phyloP scores from a whole-genome alignment of 2,888 invertebrate species.

The Mactromeris polynyma region DNA sequence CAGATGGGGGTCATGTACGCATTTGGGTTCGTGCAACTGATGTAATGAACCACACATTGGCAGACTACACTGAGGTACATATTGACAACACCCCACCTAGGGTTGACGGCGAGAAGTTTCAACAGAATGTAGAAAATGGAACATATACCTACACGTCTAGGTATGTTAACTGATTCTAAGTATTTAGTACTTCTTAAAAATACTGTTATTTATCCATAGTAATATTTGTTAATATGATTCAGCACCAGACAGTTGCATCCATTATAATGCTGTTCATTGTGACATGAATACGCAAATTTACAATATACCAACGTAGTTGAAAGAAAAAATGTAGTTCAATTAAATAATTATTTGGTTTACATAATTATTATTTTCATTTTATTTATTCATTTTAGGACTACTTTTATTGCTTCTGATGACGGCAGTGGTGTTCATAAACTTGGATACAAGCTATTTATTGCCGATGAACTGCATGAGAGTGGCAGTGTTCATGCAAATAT shows the following conservation, averaged over 20 bases:
- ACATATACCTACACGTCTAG: slow-evolving; percentile 39
- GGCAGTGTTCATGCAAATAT: slow-evolving; percentile 31
- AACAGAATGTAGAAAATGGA: slow-evolving; percentile 26
- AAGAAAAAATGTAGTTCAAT: too few species aligned
- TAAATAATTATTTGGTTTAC: too few species aligned
- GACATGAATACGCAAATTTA: too few species aligned
- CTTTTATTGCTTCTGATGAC: slow-evolving; percentile 38
- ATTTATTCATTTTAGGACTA: slow-evolving; percentile 13
- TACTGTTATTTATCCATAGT: too few species aligned
- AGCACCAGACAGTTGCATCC: too few species aligned
- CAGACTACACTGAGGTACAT: slow-evolving; percentile 49
- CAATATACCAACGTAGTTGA: too few species aligned
- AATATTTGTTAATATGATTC: too few species aligned
- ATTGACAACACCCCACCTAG: slow-evolving; percentile 49
- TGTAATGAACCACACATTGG: slow-evolving; percentile 44
- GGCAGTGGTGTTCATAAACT: slow-evolving; percentile 52
- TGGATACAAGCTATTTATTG: slow-evolving; percentile 18
- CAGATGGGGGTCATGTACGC: slow-evolving; percentile 39
- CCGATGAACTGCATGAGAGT: background rate
- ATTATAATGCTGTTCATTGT: too few species aligned
- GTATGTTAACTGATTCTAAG: background rate
- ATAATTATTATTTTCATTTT: too few species aligned
- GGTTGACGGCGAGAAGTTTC: background rate
- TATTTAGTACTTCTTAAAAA: too few species aligned
- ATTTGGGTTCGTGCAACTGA: slow-evolving; percentile 54